Conservation (phyloP, 2,113 vertebrate species). For the Chiloscyllium plagiosum region DNA sequence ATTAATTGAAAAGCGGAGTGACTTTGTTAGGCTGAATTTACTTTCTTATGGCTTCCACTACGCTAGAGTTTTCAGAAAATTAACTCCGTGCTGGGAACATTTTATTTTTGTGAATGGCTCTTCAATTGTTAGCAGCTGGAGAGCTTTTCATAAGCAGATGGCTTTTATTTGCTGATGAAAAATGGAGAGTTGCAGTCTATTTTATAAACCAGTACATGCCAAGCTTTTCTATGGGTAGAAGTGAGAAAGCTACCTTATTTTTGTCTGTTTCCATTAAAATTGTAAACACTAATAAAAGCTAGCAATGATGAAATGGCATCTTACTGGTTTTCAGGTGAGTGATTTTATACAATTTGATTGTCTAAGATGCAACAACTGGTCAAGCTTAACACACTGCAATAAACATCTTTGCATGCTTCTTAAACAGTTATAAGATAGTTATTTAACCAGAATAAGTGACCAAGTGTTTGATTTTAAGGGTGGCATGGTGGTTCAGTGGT, state of each 20-base stretch:
- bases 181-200: background rate
- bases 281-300: background rate
- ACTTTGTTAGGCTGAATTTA: background rate
- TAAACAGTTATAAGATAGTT: background rate
- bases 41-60: background rate
- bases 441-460: background rate
- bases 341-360: background rate
- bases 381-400: background rate
- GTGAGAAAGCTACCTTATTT: background rate
- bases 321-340: background rate
- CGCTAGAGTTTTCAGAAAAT: background rate
- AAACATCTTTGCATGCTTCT: background rate
- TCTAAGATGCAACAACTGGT: background rate
- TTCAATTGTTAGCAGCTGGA: background rate
- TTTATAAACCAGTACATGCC: background rate
- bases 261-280: background rate
- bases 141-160: background rate
- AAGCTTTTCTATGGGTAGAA: background rate
- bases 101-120: background rate
- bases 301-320: background rate
- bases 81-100: background rate
- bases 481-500: too few relatives aligned
- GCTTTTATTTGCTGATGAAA: constrained; percentile 6
- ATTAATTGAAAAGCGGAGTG: background rate
- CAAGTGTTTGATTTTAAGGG: too few relatives aligned